Base-by-base conservation (phyloP, 2,113 vertebrate genomes). In the Pyxicephalus adspersus region DNA sequence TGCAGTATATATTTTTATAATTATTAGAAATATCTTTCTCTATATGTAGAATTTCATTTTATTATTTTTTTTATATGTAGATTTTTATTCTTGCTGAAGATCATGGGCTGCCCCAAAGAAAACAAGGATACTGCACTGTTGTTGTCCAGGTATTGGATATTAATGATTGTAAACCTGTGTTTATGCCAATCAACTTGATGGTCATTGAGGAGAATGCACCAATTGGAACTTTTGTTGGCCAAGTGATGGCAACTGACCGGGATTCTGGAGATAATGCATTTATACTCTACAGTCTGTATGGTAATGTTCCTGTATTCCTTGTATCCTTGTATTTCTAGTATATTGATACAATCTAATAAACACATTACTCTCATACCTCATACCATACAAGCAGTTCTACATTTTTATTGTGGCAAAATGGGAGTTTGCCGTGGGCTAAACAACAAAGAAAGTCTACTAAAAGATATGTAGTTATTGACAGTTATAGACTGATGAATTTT, bases 201-300 rank as follows among this genome's bases (percentile, higher is more conserved):
- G 81, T 74, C 4, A 84, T 89, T 25, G 71, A 28, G 6, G 89
- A 90, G 83, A 90, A 88, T 0, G 16, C 9, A 0, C 85, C 85
- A 3, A 72, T 73, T 60, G 89, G 87, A 50, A 87, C 84, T 25
- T 4, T 22, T 19, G 76, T 89, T 58, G 89, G 87, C 58, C 89
- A 85, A 85, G 3, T 89, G 57, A 86, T 79, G 64, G 87, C 87
- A 76, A 86, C 73, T 0, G 89, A 90, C 79, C 78, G 83, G 77
- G 89, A 90, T 70, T 81, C 26, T 0, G 88, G 86, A 83, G 87
- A 90, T 81, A 88, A 90, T 60, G 88, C 85, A 58, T 90, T 90
- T 64, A 8, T 90, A 68, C 19, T 85, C 0, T 90, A 89, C 0
- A 83, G 52, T 6, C 84, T 90, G 17, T 45, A 76, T 86, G 89